Conservation (phyloP, 2,797 vertebrate genomes). For the Calcarius lapponicus region DNA sequence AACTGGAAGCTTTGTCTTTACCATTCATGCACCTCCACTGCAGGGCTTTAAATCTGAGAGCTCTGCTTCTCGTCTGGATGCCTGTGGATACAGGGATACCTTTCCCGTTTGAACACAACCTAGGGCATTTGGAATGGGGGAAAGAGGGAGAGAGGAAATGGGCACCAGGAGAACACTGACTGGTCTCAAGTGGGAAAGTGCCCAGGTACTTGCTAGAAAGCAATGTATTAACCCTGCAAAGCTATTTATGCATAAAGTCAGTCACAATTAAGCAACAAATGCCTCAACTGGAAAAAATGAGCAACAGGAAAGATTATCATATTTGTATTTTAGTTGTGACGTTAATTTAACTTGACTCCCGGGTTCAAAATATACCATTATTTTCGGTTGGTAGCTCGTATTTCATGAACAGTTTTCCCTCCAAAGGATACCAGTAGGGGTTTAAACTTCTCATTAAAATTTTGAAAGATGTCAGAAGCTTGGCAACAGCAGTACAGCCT, state of each 20-base stretch:
- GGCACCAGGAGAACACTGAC: neutral
- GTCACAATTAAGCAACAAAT: neutral
- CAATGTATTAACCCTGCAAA: neutral
- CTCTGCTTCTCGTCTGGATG: neutral
- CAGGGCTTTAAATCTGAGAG: neutral
- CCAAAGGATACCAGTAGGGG: neutral
- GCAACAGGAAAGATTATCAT: neutral
- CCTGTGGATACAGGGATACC: neutral
- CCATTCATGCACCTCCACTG: neutral
- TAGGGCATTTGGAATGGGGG: neutral
- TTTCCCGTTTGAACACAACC: neutral
- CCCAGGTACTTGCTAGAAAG: neutral
- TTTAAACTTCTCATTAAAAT: conserved; percentile 12
- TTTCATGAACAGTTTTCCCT: conserved; percentile 32
- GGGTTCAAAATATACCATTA: neutral
- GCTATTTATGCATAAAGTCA: neutral
- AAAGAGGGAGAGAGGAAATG: neutral
- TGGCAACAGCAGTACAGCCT: neutral
- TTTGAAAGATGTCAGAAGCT: conserved; percentile 9
- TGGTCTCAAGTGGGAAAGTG: neutral
- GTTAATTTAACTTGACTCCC: neutral
- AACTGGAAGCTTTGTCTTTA: neutral
- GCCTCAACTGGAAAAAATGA: neutral
- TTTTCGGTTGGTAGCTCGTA: neutral
- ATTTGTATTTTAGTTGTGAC: neutral